Evolutionary conservation across 2,797 vertebrate species (phyloP), one percentile per base, ranked within the genome.

Genomic region (Dallia pectoralis): DNA sequence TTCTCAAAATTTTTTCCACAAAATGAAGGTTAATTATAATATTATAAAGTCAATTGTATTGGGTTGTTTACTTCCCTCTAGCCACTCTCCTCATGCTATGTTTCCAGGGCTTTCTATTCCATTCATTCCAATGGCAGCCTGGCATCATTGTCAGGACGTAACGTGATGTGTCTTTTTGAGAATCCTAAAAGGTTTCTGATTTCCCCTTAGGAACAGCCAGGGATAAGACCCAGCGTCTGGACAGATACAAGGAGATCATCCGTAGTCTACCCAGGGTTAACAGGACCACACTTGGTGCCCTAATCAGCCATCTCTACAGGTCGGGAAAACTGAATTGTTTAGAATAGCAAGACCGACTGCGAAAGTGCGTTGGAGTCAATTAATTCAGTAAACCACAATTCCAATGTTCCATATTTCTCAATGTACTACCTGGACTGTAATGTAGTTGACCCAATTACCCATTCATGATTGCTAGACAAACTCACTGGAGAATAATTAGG

Each of bases 301-400:
- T 99, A 72, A 94, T 99, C 0, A 93, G 96, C 48, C 97, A 99
- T 80, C 95, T 99, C 40, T 99, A 95, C 87, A 89, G 97, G 97
- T 97, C 77, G 91, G 92, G 78, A 32, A 53, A 53, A 53, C 51
- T 2, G 51, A 19, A 53, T 6, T 19, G 2, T 19, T n/a, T 22
- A 1, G 2, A 22, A 53, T 53, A 53, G 7, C 4, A 51, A 19
- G 7, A 18, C 19, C 9, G 49, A 19, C 1, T 19, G 9, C 49
- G 8, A 53, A 22, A n/a, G 9, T 22, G 53, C 3, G 53, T 56
- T 56, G 53, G n/a, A 8, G n/a, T 25, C n/a, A 56, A 44, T 44
- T 44, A 25, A 12, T 56, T 25, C n/a, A 56, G 53, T 56, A n/a
- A 56, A 56, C 51, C n/a, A n/a, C 19, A 53, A 53, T 51, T 2